Conservation (phyloP, 2,888 invertebrate genomes). For the Cerceris ruficornis region DNA sequence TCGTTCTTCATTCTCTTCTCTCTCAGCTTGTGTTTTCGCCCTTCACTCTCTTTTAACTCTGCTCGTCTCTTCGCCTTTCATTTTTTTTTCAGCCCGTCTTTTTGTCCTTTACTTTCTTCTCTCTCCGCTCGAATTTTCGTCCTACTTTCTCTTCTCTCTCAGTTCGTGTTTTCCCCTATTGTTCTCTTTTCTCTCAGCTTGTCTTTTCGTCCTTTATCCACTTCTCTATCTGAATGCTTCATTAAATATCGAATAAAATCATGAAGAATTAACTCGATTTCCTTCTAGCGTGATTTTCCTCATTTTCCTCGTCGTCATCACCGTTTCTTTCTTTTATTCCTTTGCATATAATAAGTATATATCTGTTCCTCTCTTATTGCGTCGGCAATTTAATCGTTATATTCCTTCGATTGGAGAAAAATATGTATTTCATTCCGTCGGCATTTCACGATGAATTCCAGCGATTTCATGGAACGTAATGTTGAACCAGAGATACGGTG, state of each 20-base stretch:
- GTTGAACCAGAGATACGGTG: not conserved
- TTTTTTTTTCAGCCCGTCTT: too few relatives aligned
- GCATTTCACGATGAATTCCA: not conserved
- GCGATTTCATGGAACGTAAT: not conserved
- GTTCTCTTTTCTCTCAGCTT: not conserved
- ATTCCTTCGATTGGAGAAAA: too few relatives aligned
- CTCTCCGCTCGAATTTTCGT: not conserved
- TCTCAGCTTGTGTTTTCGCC: too few relatives aligned
- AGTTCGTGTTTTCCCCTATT: not conserved
- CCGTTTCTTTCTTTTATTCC: too few relatives aligned
- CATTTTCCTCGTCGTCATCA: not conserved
- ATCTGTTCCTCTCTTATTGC: not conserved
- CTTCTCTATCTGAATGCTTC: slow-evolving; percentile 34
- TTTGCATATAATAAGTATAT: too few relatives aligned
- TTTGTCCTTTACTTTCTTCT: too few relatives aligned
- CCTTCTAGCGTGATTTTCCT: not conserved
- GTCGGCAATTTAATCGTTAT: too few relatives aligned
- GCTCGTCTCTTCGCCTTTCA: too few relatives aligned
- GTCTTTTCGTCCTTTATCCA: not conserved
- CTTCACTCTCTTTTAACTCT: too few relatives aligned
- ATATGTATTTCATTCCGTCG: not conserved
- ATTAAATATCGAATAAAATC: slow-evolving; percentile 37
- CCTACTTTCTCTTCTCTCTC: not conserved
- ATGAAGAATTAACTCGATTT: slow-evolving; percentile 42
- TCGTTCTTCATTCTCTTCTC: too few relatives aligned